These are phyloP conservation scores for Brachyalestes nurse DNA, from an alignment of 2,797 vertebrate genomes.

Conservation along the genomic window DNA sequence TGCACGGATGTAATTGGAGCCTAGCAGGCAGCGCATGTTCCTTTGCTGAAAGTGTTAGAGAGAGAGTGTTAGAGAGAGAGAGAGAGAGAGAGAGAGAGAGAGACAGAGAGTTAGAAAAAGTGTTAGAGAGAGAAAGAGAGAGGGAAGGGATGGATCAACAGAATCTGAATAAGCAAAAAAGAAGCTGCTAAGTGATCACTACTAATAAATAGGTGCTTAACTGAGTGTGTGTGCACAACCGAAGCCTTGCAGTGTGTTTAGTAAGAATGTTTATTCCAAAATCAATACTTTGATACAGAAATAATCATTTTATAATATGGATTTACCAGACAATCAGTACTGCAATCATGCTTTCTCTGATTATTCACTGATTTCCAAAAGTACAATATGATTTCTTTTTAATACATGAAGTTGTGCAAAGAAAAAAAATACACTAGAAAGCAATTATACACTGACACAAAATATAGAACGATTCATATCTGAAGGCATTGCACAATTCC, in stretches of 20 bases:
- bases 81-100: background rate
- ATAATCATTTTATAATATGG: conserved; percentile 82
- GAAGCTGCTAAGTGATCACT: background rate
- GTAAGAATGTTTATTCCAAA: conserved; percentile 92
- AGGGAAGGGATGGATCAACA: background rate
- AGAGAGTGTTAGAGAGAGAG: too few species aligned
- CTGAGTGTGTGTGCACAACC: too few species aligned
- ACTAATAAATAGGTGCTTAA: too few species aligned
- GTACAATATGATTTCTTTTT: conserved; percentile 73
- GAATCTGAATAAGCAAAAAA: background rate
- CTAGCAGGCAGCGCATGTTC: conserved; percentile 38
- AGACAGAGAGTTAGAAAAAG: background rate
- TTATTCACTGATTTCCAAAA: conserved; percentile 79
- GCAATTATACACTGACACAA: conserved; percentile 86
- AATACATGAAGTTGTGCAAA: conserved; percentile 77
- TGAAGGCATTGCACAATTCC: conserved; percentile 93
- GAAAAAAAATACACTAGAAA: conserved; percentile 81
- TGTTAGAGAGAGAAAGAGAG: background rate
- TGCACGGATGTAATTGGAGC: conserved; percentile 43
- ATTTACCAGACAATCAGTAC: conserved; percentile 81
- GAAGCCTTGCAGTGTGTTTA: conserved; percentile 58
- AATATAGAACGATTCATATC: conserved; percentile 81
- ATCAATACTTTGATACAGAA: conserved; percentile 87
- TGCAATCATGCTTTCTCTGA: conserved; percentile 82
- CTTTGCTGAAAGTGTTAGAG: too few species aligned